A percentile compares a stretch with the other conserved stretches of the same genome.
Evolutionary conservation across 2,888 invertebrate genomes (phyloP).

Genomic region (Serrognathus titanus): DNA sequence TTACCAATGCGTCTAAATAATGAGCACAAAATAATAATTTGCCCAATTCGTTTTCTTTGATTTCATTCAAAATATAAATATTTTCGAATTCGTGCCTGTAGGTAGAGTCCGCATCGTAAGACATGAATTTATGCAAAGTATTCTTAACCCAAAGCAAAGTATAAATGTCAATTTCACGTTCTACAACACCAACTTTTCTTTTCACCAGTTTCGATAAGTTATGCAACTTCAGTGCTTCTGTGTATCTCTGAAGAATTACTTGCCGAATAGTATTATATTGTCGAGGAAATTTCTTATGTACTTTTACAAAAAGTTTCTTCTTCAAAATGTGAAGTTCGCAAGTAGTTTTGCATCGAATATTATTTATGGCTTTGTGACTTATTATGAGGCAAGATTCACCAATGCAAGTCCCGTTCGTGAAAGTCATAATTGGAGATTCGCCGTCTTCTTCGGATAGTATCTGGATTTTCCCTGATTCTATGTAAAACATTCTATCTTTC

Average conservation of each 20-base stretch:
- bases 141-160: constrained; percentile 14
- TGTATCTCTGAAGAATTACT: constrained; percentile 7
- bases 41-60: constrained; percentile 7
- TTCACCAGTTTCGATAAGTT: background rate
- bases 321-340: constrained; percentile 13
- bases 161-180: constrained; percentile 7
- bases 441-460: constrained; percentile 54
- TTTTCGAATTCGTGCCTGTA: constrained; percentile 15
- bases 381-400: constrained; percentile 53
- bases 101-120: constrained; percentile 7
- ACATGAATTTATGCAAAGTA: constrained; percentile 17
- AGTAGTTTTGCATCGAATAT: constrained; percentile 14
- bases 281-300: constrained; percentile 9
- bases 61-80: constrained; percentile 15
- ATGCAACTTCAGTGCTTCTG: background rate
- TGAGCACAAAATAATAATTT: constrained; percentile 10
- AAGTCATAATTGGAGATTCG: constrained; percentile 56
- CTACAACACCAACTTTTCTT: background rate
- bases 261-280: constrained; percentile 4
- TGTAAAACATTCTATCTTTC: constrained; percentile 52
- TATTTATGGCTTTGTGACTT: constrained; percentile 12
- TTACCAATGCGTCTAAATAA: constrained; percentile 9
- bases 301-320: constrained; percentile 9
- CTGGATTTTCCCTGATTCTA: constrained; percentile 53
- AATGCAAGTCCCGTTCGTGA: constrained; percentile 52